A percentile compares a stretch with the other conserved stretches of the same genome.
Evolutionary conservation across 2,113 vertebrate species (phyloP).

Genomic region (Centropus bengalensis): DNA sequence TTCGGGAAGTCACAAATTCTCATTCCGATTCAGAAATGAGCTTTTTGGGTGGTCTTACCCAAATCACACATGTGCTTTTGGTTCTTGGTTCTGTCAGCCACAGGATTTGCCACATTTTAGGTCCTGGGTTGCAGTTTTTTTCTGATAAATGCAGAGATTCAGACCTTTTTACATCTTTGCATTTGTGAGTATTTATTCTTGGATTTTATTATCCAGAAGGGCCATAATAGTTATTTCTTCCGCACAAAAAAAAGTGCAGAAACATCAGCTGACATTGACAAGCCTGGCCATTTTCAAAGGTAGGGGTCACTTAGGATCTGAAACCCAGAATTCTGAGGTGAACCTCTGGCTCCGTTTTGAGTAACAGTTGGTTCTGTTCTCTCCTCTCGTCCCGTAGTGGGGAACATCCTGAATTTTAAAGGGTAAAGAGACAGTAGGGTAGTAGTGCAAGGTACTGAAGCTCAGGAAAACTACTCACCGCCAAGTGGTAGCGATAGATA

Average conservation of each 20-base stretch:
- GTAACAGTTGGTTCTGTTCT: not conserved
- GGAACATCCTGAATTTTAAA: not conserved
- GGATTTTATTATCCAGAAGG: not conserved
- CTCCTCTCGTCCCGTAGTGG: not conserved
- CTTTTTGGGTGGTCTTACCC: constrained; percentile 27
- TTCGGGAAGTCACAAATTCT: not conserved
- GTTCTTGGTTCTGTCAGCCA: not conserved
- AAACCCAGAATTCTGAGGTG: not conserved
- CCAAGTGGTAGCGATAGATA: constrained; percentile 73
- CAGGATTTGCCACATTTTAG: not conserved
- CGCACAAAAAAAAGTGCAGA: not conserved
- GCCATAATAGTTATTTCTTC: not conserved
- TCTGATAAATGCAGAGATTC: not conserved
- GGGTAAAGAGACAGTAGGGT: not conserved
- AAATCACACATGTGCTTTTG: not conserved
- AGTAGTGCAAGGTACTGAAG: not conserved
- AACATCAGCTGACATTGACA: not conserved
- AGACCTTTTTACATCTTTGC: not conserved
- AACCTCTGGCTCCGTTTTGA: not conserved
- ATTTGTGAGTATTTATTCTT: not conserved
- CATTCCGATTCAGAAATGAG: not conserved
- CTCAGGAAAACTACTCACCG: constrained; percentile 68
- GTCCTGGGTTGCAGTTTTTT: not conserved
- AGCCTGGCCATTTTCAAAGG: not conserved
- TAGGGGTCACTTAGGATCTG: not conserved